phyloP scores from a whole-genome alignment of 2,888 invertebrate species.

The Hydroisotoma schaefferi region DNA sequence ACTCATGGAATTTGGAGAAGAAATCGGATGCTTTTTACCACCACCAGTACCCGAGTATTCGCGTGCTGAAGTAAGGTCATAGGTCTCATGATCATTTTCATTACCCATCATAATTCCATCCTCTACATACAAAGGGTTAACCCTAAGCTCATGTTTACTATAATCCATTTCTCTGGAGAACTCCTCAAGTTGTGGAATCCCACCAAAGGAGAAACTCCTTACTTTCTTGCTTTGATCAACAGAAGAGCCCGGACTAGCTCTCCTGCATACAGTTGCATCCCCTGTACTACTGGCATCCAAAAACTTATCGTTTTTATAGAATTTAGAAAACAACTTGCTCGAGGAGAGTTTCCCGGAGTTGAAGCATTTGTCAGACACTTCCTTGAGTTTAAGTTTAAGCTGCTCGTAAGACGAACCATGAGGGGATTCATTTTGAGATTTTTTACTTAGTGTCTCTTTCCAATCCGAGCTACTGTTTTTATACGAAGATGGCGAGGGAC shows the following conservation, averaged over 20 bases:
- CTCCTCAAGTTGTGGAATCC: conserved; percentile 66
- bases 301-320: conserved; percentile 19
- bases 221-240: conserved; percentile 51
- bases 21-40: conserved; percentile 1
- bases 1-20: conserved; percentile 17
- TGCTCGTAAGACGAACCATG: conserved; percentile 41
- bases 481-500: conserved; percentile 1
- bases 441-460: conserved; percentile 1
- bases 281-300: conserved; percentile 7
- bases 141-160: conserved; percentile 35
- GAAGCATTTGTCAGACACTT: conserved; percentile 46
- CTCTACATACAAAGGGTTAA: conserved; percentile 63
- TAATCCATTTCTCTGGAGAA: conserved; percentile 51
- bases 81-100: conserved; percentile 17
- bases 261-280: neutral
- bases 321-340: conserved; percentile 15
- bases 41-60: neutral
- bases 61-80: conserved; percentile 6
- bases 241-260: conserved; percentile 3
- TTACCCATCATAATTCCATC: conserved; percentile 50
- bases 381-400: conserved; percentile 44
- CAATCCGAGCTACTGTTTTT: conserved; percentile 2
- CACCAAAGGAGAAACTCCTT: conserved; percentile 71
- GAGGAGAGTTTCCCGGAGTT: conserved; percentile 38
- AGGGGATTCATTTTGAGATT: conserved; percentile 3